Conservation (phyloP, 2,113 vertebrate genomes). For the Lates calcarifer region DNA sequence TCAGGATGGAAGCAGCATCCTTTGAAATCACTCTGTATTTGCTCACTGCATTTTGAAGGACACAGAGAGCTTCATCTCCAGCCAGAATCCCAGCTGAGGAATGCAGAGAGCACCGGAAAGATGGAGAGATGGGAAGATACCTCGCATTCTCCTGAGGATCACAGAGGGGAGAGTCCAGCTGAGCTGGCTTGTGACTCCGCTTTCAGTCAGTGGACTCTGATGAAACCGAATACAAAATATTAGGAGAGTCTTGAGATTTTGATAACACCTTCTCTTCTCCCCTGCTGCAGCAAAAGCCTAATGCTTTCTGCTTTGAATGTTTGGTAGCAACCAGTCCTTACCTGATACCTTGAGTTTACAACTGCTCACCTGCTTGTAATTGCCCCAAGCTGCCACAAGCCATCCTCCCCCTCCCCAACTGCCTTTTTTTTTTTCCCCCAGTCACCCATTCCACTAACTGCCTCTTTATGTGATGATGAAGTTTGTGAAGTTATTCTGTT, state of each 20-base stretch:
- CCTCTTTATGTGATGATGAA: constrained; percentile 65
- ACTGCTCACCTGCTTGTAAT: constrained; percentile 76
- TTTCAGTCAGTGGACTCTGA: constrained; percentile 64
- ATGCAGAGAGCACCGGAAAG: constrained; percentile 53
- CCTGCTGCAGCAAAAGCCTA: constrained; percentile 76
- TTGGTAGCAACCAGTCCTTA: constrained; percentile 81
- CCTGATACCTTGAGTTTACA: constrained; percentile 78
- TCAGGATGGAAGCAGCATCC: constrained; percentile 72
- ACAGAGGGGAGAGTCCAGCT: constrained; percentile 51
- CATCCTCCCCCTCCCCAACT: constrained; percentile 46
- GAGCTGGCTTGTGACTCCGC: constrained; percentile 51
- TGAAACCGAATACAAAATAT: constrained; percentile 65
- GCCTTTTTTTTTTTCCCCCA: constrained; percentile 36
- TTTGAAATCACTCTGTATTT: constrained; percentile 64
- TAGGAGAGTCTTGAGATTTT: constrained; percentile 68
- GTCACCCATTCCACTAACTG: constrained; percentile 53
- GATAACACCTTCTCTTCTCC: constrained; percentile 64
- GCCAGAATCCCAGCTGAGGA: constrained; percentile 58
- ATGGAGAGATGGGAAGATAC: constrained; percentile 49
- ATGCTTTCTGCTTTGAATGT: constrained; percentile 85
- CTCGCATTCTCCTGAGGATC: constrained; percentile 57
- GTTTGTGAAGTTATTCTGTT: constrained; percentile 59
- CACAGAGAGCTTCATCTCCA: constrained; percentile 56
- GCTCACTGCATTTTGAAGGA: constrained; percentile 69
- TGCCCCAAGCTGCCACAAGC: constrained; percentile 71